Evolutionary conservation across 2,113 vertebrate genomes (phyloP).

Genomic region (Poeciliopsis occidentalis): DNA sequence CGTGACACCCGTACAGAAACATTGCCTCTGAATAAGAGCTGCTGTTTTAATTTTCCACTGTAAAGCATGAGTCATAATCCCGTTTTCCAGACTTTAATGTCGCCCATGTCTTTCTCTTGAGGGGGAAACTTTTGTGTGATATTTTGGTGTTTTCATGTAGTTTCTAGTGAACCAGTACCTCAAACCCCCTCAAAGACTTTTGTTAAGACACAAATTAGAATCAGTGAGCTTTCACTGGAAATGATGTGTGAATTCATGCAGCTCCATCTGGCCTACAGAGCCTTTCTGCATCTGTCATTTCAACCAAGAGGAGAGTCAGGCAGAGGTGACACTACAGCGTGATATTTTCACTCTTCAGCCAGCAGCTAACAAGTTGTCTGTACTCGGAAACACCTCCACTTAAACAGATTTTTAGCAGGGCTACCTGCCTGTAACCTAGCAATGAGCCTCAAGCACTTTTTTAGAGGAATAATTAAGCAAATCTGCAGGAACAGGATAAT

Average conservation of each 20-base stretch:
- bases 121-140: slow-evolving; percentile 17
- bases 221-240: slow-evolving; percentile 48
- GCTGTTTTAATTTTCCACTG: slow-evolving; percentile 34
- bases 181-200: slow-evolving; percentile 10
- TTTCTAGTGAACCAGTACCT: slow-evolving; percentile 12
- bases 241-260: slow-evolving; percentile 61
- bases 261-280: slow-evolving; percentile 60
- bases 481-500: slow-evolving; percentile 35
- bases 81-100: slow-evolving; percentile 36
- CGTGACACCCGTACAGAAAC: slow-evolving; percentile 18
- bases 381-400: slow-evolving; percentile 55
- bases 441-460: slow-evolving; percentile 51
- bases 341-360: slow-evolving; percentile 34
- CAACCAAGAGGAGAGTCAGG: slow-evolving; percentile 29
- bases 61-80: slow-evolving; percentile 43
- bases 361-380: slow-evolving; percentile 44
- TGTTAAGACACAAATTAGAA: slow-evolving; percentile 31
- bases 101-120: slow-evolving; percentile 7
- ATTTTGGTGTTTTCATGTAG: slow-evolving; percentile 4
- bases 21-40: slow-evolving; percentile 1
- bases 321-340: slow-evolving; percentile 30
- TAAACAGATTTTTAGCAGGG: slow-evolving; percentile 24
- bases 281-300: slow-evolving; percentile 42
- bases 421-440: slow-evolving; percentile 70
- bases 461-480: slow-evolving; percentile 54